Base-by-base conservation (phyloP, 2,113 vertebrate species). In the Gavia stellata region DNA sequence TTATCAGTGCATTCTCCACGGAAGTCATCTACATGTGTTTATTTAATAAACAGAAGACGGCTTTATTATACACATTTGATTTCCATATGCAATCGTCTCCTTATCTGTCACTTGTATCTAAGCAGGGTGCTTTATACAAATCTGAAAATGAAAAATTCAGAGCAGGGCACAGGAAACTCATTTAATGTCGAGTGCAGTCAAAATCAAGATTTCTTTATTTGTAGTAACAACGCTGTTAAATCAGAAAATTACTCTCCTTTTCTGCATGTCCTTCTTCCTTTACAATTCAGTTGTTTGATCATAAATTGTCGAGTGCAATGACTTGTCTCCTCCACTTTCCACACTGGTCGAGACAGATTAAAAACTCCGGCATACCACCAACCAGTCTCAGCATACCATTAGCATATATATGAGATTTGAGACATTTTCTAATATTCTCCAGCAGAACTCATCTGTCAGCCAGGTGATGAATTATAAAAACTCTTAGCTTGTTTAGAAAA, bases 401-500 rank as follows among this genome's bases (percentile, higher is more conserved):
- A 99, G 99, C 99, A 99, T 99, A 99, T 99, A 99, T 99, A 99
- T 99, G 99, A 99, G 99, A 99, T 99, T 99, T 99, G 99, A 99
- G 99, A 99, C 99, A 99, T 99, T 99, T 99, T 99, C 98, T 99
- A 99, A 99, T 99, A 99, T 99, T 99, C 99, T 99, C 98, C 98
- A 98, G 99, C 99, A 99, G 99, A 99, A 99, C 99, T 99, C 99
- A 99, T 99, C 99, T 99, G 99, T 99, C 99, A 99, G 98, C 98
- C 98, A 98, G 98, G 98, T 99, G 99, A 99, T 99, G 99, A 99
- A 99, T 99, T 99, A 99, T 99, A 99, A 99, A 99, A 99, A 98
- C 98, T 98, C 98, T 97, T 97, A 99, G 98, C 99, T 99, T 99
- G 98, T 99, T 99, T 99, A 98, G 98, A 98, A 98, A 99, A 98